Evolutionary conservation across 2,888 invertebrate genomes (phyloP), one percentile per base, ranked within the genome.

Genomic region (Caenorhabditis japonica): DNA sequence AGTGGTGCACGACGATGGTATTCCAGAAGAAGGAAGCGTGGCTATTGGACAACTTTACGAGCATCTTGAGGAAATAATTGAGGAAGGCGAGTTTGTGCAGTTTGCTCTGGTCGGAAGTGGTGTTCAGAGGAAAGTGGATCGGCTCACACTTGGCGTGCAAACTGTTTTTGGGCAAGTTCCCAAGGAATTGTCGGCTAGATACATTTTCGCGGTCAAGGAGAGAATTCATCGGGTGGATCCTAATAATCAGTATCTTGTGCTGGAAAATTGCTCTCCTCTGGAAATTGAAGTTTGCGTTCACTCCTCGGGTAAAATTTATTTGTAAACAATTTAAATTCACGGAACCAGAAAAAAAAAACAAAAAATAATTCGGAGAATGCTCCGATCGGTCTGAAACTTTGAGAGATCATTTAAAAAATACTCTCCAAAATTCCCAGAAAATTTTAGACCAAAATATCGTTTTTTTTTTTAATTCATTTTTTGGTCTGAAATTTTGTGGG

Each of bases 101-200:
- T 87, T 87, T 70, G 80, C 79, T 13, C 55, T 86, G 7, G 85
- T 87, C 33, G 87, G 87, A 36, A 86, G 86, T 73, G 87, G 87
- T 12, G 82, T 87, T 19, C 87, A 87, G 66, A 72, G 77, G 43
- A 87, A 87, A 60, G 86, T 87, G 12, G 87, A 87, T 58, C 82
- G 87, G 4, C 49, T 87, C 27, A 87, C 86, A 5, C 73, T 87
- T 49, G 87, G 87, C 39, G 82, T 87, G n/a, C 87, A 87, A 64
- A 86, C 87, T 3, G 86, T 87, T 3, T 85, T 82, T 34, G 79
- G 76, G 19, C 83, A 84, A 51, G 85, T 87, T 30, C 73, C 80
- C 0, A 19, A 62, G 36, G 82, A 82, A 2, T 53, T 86, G 5
- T 84, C 83, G 1, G 56, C 55, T 13, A 62, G 77, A 52, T 86